These are phyloP conservation scores for Acrocephalus arundinaceus DNA, from an alignment of 2,113 vertebrate genomes.

Conservation along the genomic window DNA sequence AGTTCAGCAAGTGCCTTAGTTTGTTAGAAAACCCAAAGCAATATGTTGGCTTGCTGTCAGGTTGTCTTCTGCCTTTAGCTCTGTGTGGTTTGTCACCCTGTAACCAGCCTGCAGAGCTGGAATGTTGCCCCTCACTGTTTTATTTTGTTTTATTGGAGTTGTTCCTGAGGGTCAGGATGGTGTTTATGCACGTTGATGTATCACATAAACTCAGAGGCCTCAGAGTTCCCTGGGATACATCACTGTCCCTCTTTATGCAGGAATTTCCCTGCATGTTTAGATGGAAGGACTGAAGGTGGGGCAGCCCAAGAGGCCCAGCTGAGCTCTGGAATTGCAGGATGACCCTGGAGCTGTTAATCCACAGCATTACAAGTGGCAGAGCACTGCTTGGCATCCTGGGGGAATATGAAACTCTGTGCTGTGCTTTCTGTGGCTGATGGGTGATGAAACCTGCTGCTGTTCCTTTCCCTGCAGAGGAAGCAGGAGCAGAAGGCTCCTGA, in stretches of 20 bases:
- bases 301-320: neutral
- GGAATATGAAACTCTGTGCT: neutral
- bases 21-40: neutral
- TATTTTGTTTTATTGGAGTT: neutral
- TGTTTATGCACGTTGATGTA: neutral
- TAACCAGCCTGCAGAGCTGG: neutral
- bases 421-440: neutral
- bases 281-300: neutral
- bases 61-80: neutral
- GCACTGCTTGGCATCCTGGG: neutral
- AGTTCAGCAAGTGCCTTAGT: neutral
- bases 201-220: neutral
- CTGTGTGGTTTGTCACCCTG: neutral
- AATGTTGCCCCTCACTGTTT: neutral
- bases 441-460: neutral
- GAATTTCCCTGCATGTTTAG: neutral
- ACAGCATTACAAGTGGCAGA: neutral
- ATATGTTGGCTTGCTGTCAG: neutral
- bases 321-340: neutral
- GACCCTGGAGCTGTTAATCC: neutral
- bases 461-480: conserved; percentile 82
- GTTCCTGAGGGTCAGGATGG: neutral
- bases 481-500: conserved; percentile 96
- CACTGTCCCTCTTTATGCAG: neutral
- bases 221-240: neutral